phyloP scores from a whole-genome alignment of 2,113 vertebrate species.

The Hypocryptadius cinnamomeus region DNA sequence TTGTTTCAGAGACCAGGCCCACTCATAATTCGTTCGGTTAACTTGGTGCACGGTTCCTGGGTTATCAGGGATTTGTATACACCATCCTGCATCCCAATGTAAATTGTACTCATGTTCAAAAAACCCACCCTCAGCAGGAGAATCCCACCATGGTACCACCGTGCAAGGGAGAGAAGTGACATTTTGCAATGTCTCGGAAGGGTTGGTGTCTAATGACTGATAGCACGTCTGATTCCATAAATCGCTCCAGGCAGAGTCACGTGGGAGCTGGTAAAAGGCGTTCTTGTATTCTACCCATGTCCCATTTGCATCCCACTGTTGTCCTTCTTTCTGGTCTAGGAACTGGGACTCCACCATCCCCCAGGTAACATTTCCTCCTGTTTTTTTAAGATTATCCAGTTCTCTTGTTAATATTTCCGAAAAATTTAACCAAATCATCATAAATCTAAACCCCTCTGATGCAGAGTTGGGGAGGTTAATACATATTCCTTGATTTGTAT shows the following conservation, averaged over 20 bases:
- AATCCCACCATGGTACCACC: background rate
- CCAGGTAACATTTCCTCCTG: background rate
- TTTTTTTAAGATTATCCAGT: background rate
- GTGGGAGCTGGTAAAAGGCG: background rate
- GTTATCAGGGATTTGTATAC: background rate
- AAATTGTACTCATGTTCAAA: background rate
- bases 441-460: background rate
- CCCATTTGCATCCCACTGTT: background rate
- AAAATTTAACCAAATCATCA: constrained; percentile 18
- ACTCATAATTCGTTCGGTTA: background rate
- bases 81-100: background rate
- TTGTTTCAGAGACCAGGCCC: constrained; percentile 7
- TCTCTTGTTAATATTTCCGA: background rate
- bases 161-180: background rate
- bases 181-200: background rate
- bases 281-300: background rate
- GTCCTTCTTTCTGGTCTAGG: background rate
- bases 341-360: background rate
- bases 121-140: background rate
- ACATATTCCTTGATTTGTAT: background rate
- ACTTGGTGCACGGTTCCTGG: background rate
- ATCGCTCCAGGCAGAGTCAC: background rate
- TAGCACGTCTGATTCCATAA: constrained; percentile 6
- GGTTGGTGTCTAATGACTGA: background rate
- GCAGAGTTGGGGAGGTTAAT: background rate